Evolutionary conservation across 2,888 invertebrate species (phyloP).

Genomic region (Phymatocera aterrima): DNA sequence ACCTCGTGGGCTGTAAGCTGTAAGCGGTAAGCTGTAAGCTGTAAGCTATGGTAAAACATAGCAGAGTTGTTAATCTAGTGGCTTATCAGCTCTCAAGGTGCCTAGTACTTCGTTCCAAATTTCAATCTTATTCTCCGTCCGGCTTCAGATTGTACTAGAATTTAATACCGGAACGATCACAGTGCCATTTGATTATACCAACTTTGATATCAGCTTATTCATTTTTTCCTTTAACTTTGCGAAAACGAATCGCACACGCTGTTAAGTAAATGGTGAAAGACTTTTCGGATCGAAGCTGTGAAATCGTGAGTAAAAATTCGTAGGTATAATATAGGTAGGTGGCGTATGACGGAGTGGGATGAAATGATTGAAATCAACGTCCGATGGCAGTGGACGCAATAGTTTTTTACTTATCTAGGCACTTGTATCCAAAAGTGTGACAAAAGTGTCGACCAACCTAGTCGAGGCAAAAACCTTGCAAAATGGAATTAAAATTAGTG

Average conservation of each 20-base stretch:
- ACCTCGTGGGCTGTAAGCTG: neutral
- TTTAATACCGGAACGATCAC: neutral
- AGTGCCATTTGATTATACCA: neutral
- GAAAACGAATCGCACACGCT: too few species aligned
- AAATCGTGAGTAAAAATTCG: too few species aligned
- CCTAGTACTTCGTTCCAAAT: neutral
- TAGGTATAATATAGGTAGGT: too few species aligned
- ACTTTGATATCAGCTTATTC: neutral
- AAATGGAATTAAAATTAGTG: slow-evolving; percentile 58
- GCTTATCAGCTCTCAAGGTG: slow-evolving; percentile 12
- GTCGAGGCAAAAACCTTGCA: slow-evolving; percentile 56
- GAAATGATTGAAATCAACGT: too few species aligned
- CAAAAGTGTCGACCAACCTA: neutral
- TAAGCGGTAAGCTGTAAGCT: neutral
- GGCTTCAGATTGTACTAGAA: neutral
- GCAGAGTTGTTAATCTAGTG: neutral
- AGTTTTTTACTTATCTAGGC: neutral
- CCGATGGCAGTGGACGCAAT: neutral
- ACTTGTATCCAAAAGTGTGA: neutral
- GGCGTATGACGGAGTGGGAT: too few species aligned
- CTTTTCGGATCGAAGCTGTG: too few species aligned
- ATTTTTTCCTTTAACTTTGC: neutral
- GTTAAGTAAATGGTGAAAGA: too few species aligned
- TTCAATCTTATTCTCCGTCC: neutral
- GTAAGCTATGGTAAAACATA: neutral